Evolutionary conservation across 2,797 vertebrate genomes (phyloP), one percentile per base, ranked within the genome.

Genomic region (Anabas testudineus): DNA sequence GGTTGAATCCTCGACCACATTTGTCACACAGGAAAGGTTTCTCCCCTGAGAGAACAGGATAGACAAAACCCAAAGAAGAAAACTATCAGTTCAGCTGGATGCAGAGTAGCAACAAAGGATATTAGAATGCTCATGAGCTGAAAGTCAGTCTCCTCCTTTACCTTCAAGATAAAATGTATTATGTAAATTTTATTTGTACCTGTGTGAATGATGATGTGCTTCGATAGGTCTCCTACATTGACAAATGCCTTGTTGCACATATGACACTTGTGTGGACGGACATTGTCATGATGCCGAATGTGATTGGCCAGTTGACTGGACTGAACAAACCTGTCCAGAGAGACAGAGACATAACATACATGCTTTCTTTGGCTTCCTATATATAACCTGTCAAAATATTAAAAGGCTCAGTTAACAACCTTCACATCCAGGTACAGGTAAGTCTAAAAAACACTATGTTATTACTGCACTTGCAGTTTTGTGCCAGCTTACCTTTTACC

Each of bases 281-380:
- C 98, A 19, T 99, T 99, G 83, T 99, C 98, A 0, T 99, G 98
- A 84, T 99, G 98, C 2, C 97, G 97, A 59, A 99, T 99, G 92
- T 99, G 98, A 93, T 99, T 99, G 89, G 98, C 98, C 83, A 99
- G 71, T 65, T 99, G 98, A 86, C 98, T 99, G 12, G 98, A 99
- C 84, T 99, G 98, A 24, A 98, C 97, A 2, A 99, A 99, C 81
- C 98, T 99, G 84, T 4, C 21, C 28, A 57, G 34, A 67, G 36
- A 61, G 37, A 67, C 18, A 47, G 3, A 67, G 49, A 73, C 4
- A 53, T 2, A 14, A 49, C 19, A 67, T 19, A 8, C 3, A 21
- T 36, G 6, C 19, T 1, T 0, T 52, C 28, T 41, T 10, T 21
- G 7, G 10, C 4, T 18, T 57, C 7, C 43, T n/a, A 2, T 7